phyloP scores from a whole-genome alignment of 2,113 vertebrate species.

The cat (Felis catus) region F.catus_Fca126_mat1.0 CM031421.1:49856001-49856500 shows the following conservation, averaged over 20 bases:
- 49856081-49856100: not conserved
- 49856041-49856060: not conserved
- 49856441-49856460: slow-evolving; percentile 35
- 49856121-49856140: not conserved
- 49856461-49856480: not conserved
- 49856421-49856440: not conserved
- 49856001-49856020: not conserved
- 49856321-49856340: slow-evolving; percentile 40
- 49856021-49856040: not conserved
- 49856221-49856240: not conserved
- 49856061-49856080: not conserved
- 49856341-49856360: not conserved
- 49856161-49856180: slow-evolving; percentile 14
- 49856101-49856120: not conserved
- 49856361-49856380: slow-evolving; percentile 30
- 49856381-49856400: slow-evolving; percentile 29
- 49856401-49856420: slow-evolving; percentile 25
- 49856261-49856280: not conserved
- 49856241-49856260: not conserved
- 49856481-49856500: not conserved
- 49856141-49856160: not conserved
- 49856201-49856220: not conserved
- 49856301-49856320: not conserved
- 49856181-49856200: not conserved
- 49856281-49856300: not conserved